A percentile compares a stretch with the other conserved stretches of the same genome.
Evolutionary conservation across 2,888 invertebrate species (phyloP).

Genomic region (Esperia sulphurella): DNA sequence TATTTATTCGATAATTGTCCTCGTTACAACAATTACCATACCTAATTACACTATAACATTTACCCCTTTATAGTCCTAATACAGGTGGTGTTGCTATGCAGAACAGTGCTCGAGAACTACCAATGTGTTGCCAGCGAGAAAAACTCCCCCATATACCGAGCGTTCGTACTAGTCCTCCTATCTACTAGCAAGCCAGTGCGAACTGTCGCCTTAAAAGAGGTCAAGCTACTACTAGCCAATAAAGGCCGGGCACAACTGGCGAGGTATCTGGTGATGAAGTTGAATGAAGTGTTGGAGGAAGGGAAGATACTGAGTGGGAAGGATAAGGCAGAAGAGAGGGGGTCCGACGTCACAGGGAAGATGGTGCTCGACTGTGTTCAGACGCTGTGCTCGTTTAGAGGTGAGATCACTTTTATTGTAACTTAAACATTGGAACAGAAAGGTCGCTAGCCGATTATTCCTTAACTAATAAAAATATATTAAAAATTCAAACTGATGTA

Average conservation of each 20-base stretch:
- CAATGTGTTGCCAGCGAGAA: conserved; percentile 82
- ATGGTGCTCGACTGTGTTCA: conserved; percentile 76
- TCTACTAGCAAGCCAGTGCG: conserved; percentile 82
- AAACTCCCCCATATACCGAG: conserved; percentile 83
- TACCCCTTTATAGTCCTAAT: conserved; percentile 74
- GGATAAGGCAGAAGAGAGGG: conserved; percentile 55
- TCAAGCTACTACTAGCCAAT: conserved; percentile 80
- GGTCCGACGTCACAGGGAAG: conserved; percentile 72
- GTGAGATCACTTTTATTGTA: conserved; percentile 24
- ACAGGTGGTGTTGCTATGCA: conserved; percentile 86
- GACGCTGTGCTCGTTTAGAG: conserved; percentile 72
- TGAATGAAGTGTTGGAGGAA: conserved; percentile 83
- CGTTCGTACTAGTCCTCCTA: conserved; percentile 84
- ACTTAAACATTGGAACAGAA: no score
- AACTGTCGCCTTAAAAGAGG: conserved; percentile 79
- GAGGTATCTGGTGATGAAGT: conserved; percentile 81
- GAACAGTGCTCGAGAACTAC: conserved; percentile 85
- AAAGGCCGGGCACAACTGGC: conserved; percentile 81
- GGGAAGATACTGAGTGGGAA: conserved; percentile 68
- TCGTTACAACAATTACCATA: conserved; percentile 5
- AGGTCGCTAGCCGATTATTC: no score
- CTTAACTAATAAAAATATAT: no score
- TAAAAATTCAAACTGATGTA: no score
- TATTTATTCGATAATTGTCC: background rate
- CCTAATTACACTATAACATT: conserved; percentile 51